phyloP scores from a whole-genome alignment of 2,113 vertebrate species.

The Bufo bufo region DNA sequence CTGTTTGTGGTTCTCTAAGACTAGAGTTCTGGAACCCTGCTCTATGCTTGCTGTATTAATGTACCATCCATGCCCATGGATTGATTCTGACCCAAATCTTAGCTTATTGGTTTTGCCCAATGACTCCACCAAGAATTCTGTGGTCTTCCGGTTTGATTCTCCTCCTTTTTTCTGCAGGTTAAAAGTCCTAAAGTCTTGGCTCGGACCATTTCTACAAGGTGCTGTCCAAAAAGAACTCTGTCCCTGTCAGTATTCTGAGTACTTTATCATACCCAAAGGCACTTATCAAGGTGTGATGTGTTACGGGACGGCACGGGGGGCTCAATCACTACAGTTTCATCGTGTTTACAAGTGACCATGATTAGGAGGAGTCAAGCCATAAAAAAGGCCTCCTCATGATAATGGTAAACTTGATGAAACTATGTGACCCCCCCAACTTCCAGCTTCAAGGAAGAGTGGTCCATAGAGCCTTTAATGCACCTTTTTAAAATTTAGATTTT shows the following conservation, averaged over 20 bases:
- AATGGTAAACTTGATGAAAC: background rate
- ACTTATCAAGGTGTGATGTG: background rate
- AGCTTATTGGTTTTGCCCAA: background rate
- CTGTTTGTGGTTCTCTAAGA: background rate
- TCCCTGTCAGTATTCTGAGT: background rate
- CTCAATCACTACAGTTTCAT: background rate
- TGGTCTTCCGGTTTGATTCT: background rate
- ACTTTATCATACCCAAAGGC: background rate
- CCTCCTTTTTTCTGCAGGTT: background rate
- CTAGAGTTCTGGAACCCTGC: background rate
- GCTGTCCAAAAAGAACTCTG: background rate
- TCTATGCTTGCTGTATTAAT: background rate
- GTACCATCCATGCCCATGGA: background rate
- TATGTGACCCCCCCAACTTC: background rate
- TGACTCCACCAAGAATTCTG: background rate
- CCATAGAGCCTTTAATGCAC: background rate
- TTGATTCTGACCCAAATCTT: background rate
- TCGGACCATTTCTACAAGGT: background rate
- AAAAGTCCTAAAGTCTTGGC: background rate
- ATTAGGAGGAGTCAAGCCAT: background rate
- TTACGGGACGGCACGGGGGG: background rate
- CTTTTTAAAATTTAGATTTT: background rate
- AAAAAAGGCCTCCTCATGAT: background rate
- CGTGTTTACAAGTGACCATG: background rate
- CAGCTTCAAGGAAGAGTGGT: background rate